Evolutionary conservation across 2,113 vertebrate genomes (phyloP).

Genomic region (Pleuronectes platessa): DNA sequence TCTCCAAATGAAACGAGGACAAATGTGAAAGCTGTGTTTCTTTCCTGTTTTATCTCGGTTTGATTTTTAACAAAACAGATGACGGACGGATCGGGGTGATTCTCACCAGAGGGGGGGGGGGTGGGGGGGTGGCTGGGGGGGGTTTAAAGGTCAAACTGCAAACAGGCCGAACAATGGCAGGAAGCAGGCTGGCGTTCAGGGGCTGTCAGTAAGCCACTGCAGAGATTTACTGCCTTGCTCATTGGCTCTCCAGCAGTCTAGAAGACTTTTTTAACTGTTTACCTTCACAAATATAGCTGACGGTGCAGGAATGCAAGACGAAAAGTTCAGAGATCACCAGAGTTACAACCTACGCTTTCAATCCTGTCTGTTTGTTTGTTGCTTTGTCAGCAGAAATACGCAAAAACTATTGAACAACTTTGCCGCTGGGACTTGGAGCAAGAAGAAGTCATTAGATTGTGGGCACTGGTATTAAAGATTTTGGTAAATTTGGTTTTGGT

Average conservation of each 20-base stretch:
- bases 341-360: too few relatives aligned
- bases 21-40: conserved; percentile 42
- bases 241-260: not conserved
- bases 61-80: conserved; percentile 14
- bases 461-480: too few relatives aligned
- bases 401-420: too few relatives aligned
- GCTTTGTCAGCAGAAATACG: too few relatives aligned
- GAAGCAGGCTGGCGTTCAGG: conserved; percentile 28
- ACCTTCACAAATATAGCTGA: not conserved
- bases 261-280: not conserved
- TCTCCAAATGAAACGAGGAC: not conserved
- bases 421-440: too few relatives aligned
- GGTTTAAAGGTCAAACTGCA: conserved; percentile 45
- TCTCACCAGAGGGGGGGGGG: not conserved
- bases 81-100: conserved; percentile 13
- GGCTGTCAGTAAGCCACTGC: not conserved
- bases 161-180: conserved; percentile 62
- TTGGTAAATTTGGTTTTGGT: too few relatives aligned
- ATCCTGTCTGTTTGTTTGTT: too few relatives aligned
- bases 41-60: conserved; percentile 49
- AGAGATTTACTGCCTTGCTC: conserved; percentile 34
- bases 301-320: too few relatives aligned
- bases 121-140: too few relatives aligned
- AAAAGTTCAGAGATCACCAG: too few relatives aligned
- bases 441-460: too few relatives aligned